phyloP scores from a whole-genome alignment of 2,888 invertebrate genomes.

The Galeopsomyia nigrocyanea region DNA sequence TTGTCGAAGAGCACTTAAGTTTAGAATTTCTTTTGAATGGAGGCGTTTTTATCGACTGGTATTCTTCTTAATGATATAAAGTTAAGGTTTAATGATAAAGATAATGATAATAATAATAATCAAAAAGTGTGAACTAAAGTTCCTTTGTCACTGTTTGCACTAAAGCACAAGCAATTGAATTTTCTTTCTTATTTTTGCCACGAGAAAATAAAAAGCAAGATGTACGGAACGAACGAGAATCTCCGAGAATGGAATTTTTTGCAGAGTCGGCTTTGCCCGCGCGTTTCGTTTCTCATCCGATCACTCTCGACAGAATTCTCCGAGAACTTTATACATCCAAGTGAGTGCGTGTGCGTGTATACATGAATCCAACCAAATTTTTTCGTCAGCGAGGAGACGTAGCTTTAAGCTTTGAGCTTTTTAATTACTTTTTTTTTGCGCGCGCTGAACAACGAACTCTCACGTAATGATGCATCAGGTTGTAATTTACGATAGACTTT shows the following conservation, averaged over 20 bases:
- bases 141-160: constrained; percentile 39
- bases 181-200: background rate
- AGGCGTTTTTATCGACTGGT: too few species aligned
- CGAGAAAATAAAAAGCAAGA: background rate
- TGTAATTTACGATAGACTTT: constrained; percentile 19
- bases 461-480: constrained; percentile 9
- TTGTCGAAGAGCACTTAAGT: background rate
- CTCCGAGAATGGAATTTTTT: constrained; percentile 16
- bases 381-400: background rate
- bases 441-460: constrained; percentile 28
- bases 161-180: constrained; percentile 22
- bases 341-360: background rate
- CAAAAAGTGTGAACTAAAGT: constrained; percentile 43
- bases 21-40: background rate
- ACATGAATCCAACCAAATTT: too few species aligned
- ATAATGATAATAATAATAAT: constrained; percentile 28
- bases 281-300: constrained; percentile 7
- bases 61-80: too few species aligned
- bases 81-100: too few species aligned
- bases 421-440: constrained; percentile 5
- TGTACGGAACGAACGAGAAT: too few species aligned
- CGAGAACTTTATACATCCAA: background rate
- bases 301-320: constrained; percentile 23
- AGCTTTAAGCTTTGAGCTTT: constrained; percentile 13
- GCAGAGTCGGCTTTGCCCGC: constrained; percentile 14